Evolutionary conservation across 2,797 vertebrate species (phyloP), one percentile per base, ranked within the genome.

Genomic region (Pampus argenteus): DNA sequence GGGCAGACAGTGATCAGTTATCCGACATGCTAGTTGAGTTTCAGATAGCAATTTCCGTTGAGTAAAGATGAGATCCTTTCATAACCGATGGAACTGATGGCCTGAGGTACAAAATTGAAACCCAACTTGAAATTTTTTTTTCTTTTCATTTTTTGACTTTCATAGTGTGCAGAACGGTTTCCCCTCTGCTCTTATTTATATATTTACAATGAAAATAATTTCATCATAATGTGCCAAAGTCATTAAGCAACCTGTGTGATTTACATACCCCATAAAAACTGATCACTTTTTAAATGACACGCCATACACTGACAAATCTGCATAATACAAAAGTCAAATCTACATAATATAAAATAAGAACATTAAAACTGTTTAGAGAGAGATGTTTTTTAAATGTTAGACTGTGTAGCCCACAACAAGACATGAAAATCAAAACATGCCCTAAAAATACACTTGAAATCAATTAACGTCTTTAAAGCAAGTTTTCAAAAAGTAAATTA

Each of bases 301-400:
- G 45, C 5, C 13, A 59, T 15, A 6, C 36, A 66, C 23, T 26
- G 62, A 70, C 6, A 65, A 54, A 74, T 29, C 38, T 54, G 20
- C 64, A 72, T 49, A 54, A 67, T 22, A 64, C 42, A 69, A 54
- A 60, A 18, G 8, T 6, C 1, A 54, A 44, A 44, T 25, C n/a
- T 50, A 0, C 25, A 45, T 45, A 2, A 28, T 20, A 44, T 48
- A 31, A 45, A 72, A 42, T 11, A 10, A 49, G 22, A 50, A 65
- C 34, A 74, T 58, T 11, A 49, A 34, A 54, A 45, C 6, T 56
- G 10, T 66, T 8, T 36, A 54, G 42, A 54, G 42, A 50, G 8
- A 11, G 17, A 59, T 59, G 20, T 51, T 60, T 4, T 20, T 28
- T 2, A 1, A 25, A 57, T 66, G n/a, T 10, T 47, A 7, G 34